phyloP scores from a whole-genome alignment of 2,113 vertebrate genomes.

The Lophotis ruficrista region DNA sequence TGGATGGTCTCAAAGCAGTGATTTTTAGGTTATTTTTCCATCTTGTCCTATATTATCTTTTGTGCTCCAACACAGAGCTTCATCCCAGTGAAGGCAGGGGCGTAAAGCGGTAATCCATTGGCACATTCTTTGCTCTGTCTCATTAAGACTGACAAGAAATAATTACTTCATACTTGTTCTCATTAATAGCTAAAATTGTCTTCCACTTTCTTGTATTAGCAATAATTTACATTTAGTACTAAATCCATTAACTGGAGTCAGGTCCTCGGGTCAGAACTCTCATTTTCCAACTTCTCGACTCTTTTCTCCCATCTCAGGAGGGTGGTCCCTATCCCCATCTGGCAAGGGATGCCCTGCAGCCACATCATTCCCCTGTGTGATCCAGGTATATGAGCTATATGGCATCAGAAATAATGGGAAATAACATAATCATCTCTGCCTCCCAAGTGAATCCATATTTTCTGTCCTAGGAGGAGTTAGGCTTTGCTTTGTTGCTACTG shows the following conservation, averaged over 20 bases:
- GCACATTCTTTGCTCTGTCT: neutral
- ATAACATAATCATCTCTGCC: neutral
- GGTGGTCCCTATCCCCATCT: rapidly evolving
- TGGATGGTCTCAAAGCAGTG: neutral
- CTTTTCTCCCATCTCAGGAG: neutral
- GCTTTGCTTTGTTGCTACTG: neutral
- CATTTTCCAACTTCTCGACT: neutral
- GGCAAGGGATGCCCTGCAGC: neutral
- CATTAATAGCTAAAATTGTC: constrained; percentile 30
- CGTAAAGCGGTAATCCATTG: neutral
- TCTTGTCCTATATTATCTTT: neutral
- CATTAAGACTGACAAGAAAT: constrained; percentile 46
- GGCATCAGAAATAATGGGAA: neutral
- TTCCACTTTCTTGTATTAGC: neutral
- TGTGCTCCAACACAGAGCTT: neutral
- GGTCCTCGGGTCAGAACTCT: neutral
- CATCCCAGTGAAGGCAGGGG: neutral
- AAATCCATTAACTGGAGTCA: constrained; percentile 11
- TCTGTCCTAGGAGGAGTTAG: neutral
- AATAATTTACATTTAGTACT: constrained; percentile 21
- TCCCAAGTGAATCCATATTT: neutral
- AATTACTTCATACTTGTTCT: constrained; percentile 41
- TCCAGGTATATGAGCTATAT: rapidly evolving
- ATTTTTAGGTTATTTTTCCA: neutral
- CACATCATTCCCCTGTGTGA: neutral